A percentile compares a stretch with the other conserved stretches of the same genome.
Evolutionary conservation across 2,113 vertebrate species (phyloP).

Genomic region (Rhea pennata): DNA sequence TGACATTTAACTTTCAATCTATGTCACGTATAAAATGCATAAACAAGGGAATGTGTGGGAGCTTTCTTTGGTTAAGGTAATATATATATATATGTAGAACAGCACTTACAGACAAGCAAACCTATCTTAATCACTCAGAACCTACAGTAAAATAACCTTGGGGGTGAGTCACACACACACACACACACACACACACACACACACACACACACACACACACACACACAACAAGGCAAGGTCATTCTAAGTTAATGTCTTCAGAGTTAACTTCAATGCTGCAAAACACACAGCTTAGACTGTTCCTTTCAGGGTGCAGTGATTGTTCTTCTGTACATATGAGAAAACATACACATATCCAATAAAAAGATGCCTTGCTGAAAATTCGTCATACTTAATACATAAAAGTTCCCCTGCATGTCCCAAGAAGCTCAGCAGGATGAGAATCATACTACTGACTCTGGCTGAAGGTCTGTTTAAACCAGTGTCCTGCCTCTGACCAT

Average conservation of each 20-base stretch:
- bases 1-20: constrained; percentile 22
- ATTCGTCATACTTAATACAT: neutral
- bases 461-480: neutral
- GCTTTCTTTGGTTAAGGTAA: constrained; percentile 13
- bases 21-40: neutral
- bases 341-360: neutral
- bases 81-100: neutral
- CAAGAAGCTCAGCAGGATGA: neutral
- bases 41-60: neutral
- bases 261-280: neutral
- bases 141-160: constrained; percentile 30
- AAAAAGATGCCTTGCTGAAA: neutral
- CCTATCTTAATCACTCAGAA: constrained; percentile 11
- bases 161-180: neutral
- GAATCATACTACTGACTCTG: neutral
- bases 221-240: neutral
- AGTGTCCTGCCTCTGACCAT: neutral
- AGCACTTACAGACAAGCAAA: constrained; percentile 3
- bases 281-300: neutral
- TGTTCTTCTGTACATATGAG: neutral
- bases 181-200: neutral
- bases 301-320: neutral
- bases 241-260: constrained; percentile 3
- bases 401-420: neutral
- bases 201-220: neutral